phyloP scores from a whole-genome alignment of 2,113 vertebrate genomes.

The Gymnarchus niloticus region DNA sequence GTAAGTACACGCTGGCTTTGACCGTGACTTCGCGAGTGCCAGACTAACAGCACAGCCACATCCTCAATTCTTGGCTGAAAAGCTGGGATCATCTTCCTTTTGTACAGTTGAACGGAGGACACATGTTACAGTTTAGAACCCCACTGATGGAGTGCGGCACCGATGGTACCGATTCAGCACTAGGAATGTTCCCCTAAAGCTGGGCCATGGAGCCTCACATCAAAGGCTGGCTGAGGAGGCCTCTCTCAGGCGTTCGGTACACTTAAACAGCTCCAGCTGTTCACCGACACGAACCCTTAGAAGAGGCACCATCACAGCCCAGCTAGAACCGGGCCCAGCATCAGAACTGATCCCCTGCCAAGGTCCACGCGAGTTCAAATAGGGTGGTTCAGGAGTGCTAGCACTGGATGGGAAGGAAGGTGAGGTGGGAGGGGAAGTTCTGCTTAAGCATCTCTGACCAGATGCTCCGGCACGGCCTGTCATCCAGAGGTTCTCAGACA shows the following conservation, averaged over 20 bases:
- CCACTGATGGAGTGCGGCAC: background rate
- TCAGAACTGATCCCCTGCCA: background rate
- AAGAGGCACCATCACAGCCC: background rate
- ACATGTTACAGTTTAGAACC: background rate
- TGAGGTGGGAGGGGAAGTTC: slow-evolving; percentile 26
- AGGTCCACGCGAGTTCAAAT: background rate
- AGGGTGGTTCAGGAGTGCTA: background rate
- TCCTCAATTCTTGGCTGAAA: background rate
- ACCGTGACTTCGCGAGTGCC: background rate
- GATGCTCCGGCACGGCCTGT: background rate
- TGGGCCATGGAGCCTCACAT: slow-evolving; percentile 6
- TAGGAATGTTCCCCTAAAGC: background rate
- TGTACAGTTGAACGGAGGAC: background rate
- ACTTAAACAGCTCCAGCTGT: slow-evolving; percentile 27
- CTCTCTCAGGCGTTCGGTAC: background rate
- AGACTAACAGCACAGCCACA: background rate
- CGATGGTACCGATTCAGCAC: background rate
- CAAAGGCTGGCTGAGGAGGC: slow-evolving; percentile 12
- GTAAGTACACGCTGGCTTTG: too few relatives aligned
- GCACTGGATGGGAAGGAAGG: slow-evolving; percentile 24
- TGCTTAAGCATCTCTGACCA: background rate
- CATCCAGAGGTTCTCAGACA: too few relatives aligned
- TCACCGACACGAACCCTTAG: background rate
- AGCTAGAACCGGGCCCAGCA: background rate
- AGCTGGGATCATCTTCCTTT: background rate